Evolutionary conservation across 1,140 invertebrate species (phyloP), one percentile per base, ranked within the genome.

Genomic region (Drosophila parabipectinata): DNA sequence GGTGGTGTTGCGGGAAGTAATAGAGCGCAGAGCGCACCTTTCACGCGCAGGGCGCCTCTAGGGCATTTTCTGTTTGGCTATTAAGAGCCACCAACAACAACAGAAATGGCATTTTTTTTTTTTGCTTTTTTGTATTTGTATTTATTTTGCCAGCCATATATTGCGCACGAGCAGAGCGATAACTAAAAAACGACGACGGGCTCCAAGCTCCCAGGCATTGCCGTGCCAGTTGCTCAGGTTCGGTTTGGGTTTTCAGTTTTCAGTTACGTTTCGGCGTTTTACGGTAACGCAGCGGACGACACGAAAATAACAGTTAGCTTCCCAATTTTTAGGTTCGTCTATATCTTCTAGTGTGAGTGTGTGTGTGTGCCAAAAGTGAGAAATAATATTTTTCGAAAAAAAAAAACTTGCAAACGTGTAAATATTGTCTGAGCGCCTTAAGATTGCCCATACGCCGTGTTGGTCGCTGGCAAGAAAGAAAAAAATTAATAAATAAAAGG

Each of bases 241-340:
- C 69, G 77, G 67, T 76, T 76, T 85, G 64, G 53, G 41, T 14
- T 28, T 55, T 69, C 61, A 68, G 83, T 76, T 82, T 87, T 87
- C 83, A 88, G 84, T 89, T 88, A 88, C 83, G 83, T 89, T 88
- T 88, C 76, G 83, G 84, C 83, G 84, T 89, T 88, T 88, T 88
- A 88, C 83, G 84, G 83, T 88, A 88, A 89, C 83, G 83, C 79
- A 83, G 79, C 83, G 66, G 68, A 77, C 55, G 59, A 71, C 63
- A 71, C 41, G 52, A 24, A 44, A 44, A 44, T 15, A 44, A 77
- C 77, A 79, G 62, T 77, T 77, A 77, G 58, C 73, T 53, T 50
- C 56, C 44, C 53, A 56, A 71, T 69, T 44, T 67, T 56, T 56
- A 69, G 63, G 66, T 69, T 50, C 63, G 62, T 62, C 53, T 18